Evolutionary conservation across 2,797 vertebrate species (phyloP).

Genomic region (Lophotriccus pileatus): DNA sequence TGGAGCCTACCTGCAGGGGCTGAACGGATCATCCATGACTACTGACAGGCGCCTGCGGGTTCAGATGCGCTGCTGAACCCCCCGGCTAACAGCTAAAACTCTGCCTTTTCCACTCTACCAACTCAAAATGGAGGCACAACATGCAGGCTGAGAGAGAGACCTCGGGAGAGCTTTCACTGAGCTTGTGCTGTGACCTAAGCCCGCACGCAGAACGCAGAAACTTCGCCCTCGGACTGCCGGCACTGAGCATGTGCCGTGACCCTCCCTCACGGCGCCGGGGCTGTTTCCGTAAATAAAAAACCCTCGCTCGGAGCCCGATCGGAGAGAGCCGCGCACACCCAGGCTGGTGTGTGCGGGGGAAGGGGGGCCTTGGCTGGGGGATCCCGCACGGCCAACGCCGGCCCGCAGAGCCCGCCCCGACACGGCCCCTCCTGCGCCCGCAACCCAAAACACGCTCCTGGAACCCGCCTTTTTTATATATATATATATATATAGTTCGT

Average conservation of each 20-base stretch:
- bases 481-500: no score
- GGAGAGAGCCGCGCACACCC: constrained; percentile 71
- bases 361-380: constrained; percentile 6
- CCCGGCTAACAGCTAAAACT: constrained; percentile 65
- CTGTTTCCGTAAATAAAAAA: constrained; percentile 85
- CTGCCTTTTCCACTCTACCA: constrained; percentile 84
- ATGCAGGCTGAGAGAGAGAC: constrained; percentile 83
- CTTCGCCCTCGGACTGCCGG: constrained; percentile 84
- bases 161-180: constrained; percentile 88
- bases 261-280: constrained; percentile 74
- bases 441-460: no score
- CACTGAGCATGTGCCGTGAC: constrained; percentile 99
- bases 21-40: constrained; percentile 95
- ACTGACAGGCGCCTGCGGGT: constrained; percentile 79
- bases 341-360: constrained; percentile 77
- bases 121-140: constrained; percentile 98
- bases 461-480: no score
- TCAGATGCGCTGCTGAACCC: constrained; percentile 56
- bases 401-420: no score
- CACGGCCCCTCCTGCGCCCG: no score
- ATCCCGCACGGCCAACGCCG: background rate
- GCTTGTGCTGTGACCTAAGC: constrained; percentile 98
- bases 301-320: constrained; percentile 21
- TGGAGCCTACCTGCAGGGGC: constrained; percentile 94
- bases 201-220: constrained; percentile 89